Base-by-base conservation (phyloP, 2,888 invertebrate genomes). In the Alentia gelatinosa region DNA sequence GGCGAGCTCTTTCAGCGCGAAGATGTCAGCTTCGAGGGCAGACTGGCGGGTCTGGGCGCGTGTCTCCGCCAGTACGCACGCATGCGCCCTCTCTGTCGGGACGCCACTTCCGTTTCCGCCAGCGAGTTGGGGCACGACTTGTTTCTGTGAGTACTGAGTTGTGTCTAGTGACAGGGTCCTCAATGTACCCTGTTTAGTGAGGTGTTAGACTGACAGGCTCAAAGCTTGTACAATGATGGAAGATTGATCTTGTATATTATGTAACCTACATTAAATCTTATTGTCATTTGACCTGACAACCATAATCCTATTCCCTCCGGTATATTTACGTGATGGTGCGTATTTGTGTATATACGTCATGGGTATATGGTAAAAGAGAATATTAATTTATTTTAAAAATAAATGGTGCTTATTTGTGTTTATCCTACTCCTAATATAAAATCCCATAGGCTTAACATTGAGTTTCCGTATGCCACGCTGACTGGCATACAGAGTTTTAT, bases 61-160 rank as follows among this genome's bases (percentile, higher is more conserved):
- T 86, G 86, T 35, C 47, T 86, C n/a, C 42, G 86, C 9, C 86
- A 86, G 86, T 86, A 86, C 19, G 86, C 86, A 26, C 42, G 26
- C 15, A 30, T 86, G 4, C 86, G 86, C n/a, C 86, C 86, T 3
- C 50, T 86, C 26, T 86, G 86, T 26, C n/a, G 86, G 47, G 86
- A 86, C 33, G 0, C 26, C 19, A 42, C 26, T 1, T 26, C 86
- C 7, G 86, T 47, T 7, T 86, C 47, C 3, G 86, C 86, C 33
- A 86, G 86, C 50, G 86, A 86, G 15, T 47, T 86, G 23, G 86
- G 86, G 15, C 86, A 86, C 33, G 86, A 86, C 35, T 26, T 86
- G 15, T 86, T 86, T 26, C 47, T 86, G 86, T 86, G 47, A 86
- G 86, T 86, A 86, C 30, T 7, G 4, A 19, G 9, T 63, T 63